Conservation (phyloP, 2,113 vertebrate genomes). For the Otocyon megalotis region DNA sequence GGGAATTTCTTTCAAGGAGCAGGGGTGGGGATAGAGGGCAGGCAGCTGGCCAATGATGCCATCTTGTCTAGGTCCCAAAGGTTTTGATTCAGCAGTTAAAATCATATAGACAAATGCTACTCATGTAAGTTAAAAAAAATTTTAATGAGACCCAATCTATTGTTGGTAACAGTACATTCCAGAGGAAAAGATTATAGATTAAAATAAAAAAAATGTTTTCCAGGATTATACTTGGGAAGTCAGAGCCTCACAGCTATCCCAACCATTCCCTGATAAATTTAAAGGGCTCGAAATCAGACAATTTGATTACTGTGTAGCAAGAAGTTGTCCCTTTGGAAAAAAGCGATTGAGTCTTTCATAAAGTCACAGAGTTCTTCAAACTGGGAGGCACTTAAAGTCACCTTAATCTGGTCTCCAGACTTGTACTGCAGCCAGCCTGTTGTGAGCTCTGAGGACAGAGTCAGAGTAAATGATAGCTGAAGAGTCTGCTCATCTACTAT, state of each 20-base stretch:
- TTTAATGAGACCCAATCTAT: background rate
- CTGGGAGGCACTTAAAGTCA: background rate
- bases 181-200: background rate
- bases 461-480: rapidly evolving
- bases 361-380: background rate
- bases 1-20: background rate
- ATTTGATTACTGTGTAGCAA: background rate
- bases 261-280: background rate
- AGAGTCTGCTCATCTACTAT: rapidly evolving
- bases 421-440: rapidly evolving
- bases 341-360: background rate
- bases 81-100: background rate
- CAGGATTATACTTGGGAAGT: background rate
- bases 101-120: background rate
- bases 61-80: background rate
- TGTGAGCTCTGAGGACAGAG: background rate
- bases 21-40: rapidly evolving
- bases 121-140: background rate
- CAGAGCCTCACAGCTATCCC: background rate
- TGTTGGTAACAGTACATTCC: background rate
- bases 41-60: background rate
- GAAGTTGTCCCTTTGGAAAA: background rate
- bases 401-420: background rate
- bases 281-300: background rate
- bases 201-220: background rate